Percentiles rank a stretch among this genome's conserved stretches.
Evolutionary conservation across 2,797 vertebrate genomes (phyloP).

Genomic region (Morelia viridis): DNA sequence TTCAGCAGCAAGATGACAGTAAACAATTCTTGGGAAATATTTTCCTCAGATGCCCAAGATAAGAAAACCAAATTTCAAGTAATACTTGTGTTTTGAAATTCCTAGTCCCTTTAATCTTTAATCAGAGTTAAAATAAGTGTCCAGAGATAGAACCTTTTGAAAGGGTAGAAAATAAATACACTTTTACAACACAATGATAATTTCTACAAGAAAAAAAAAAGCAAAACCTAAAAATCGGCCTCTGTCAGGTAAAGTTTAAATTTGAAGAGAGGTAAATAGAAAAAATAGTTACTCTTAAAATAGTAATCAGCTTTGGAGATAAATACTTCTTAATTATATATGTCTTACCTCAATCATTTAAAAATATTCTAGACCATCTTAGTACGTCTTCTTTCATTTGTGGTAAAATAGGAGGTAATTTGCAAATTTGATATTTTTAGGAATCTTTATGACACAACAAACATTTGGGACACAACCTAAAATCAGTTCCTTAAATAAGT

Average conservation of each 20-base stretch:
- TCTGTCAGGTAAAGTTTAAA: not conserved
- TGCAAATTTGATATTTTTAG: not conserved
- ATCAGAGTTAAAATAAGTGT: not conserved
- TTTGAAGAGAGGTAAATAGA: not conserved
- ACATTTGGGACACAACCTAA: not conserved
- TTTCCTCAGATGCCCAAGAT: not conserved
- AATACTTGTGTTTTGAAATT: not conserved
- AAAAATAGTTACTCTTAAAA: not conserved
- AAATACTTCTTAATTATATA: not conserved
- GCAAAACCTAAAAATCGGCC: not conserved
- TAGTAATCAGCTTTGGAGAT: not conserved
- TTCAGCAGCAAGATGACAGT: not conserved
- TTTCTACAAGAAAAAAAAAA: not conserved
- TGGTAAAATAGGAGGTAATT: not conserved
- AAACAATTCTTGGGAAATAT: not conserved
- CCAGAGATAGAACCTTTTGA: not conserved
- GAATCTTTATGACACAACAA: not conserved
- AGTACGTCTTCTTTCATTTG: not conserved
- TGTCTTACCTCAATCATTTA: not conserved
- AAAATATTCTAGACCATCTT: not conserved
- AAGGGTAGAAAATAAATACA: not conserved
- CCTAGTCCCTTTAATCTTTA: not conserved
- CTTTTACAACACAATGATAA: not conserved
- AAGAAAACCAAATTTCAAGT: not conserved
- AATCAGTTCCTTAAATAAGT: not conserved